Percentiles rank a stretch among this genome's conserved stretches.
Conservation (phyloP, 2,888 invertebrate genomes). For the Heliconius cydno region DNA sequence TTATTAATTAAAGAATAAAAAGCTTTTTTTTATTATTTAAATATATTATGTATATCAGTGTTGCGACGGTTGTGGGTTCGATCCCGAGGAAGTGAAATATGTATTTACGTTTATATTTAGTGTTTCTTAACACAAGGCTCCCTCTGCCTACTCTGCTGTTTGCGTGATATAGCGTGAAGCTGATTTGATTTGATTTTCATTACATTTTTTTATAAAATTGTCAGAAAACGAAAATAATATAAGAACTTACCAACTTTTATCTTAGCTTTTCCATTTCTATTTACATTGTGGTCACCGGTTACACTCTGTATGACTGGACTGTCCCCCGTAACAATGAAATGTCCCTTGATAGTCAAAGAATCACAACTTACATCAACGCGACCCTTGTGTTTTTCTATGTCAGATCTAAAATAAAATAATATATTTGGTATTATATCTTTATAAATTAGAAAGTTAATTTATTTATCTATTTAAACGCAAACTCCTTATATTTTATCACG, state of each 20-base stretch:
- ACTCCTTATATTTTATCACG: too few species aligned
- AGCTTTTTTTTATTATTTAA: background rate
- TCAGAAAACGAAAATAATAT: background rate
- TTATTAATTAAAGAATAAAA: background rate
- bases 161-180: too few species aligned
- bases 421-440: background rate
- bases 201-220: too few species aligned
- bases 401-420: constrained; percentile 23
- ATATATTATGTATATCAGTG: too few species aligned
- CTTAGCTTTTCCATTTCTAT: constrained; percentile 29
- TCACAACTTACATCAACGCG: constrained; percentile 24
- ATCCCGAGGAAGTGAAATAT: too few species aligned
- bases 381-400: constrained; percentile 19
- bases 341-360: constrained; percentile 29
- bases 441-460: too few species aligned
- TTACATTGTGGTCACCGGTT: constrained; percentile 8
- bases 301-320: constrained; percentile 23
- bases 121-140: too few species aligned
- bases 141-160: too few species aligned
- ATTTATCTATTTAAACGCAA: too few species aligned
- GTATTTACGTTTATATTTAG: too few species aligned
- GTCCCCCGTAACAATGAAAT: constrained; percentile 13
- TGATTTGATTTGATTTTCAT: too few species aligned
- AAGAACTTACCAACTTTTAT: constrained; percentile 28
- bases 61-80: too few species aligned